Base-by-base conservation (phyloP, 1,140 invertebrate species). In the Belonocnema kinseyi region DNA sequence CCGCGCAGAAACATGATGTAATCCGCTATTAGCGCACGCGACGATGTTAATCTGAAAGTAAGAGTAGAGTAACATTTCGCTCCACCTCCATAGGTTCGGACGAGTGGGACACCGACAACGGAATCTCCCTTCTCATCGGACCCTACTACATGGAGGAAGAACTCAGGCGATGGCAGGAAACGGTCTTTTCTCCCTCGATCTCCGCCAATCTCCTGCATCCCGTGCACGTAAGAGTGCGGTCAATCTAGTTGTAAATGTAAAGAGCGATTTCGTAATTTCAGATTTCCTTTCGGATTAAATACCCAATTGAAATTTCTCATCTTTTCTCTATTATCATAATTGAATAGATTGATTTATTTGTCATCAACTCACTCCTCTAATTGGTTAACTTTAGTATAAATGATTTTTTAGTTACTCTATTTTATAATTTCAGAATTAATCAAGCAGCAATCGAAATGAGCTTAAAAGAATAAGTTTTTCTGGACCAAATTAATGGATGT, bases 1-100 rank as follows among this genome's bases (percentile, higher is more conserved):
- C 77, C 50, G 74, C 77, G 78, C 79, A 75, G 81, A 80, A 80
- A 80, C 26, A 79, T 85, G 81, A 74, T 76, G 51, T 77, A 83
- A 85, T 80, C 61, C 75, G 81, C 75, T 80, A 85, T 83, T 81
- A 83, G 78, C 73, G 81, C 81, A 85, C 78, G 83, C 81, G 83
- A 82, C 81, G 79, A 46, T 46, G 33, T 66, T 66, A 66, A 26
- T 16, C 80, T 80, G 77, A 80, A 77, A 79, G 77, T 83, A 80
- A 83, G 81, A 85, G 83, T 83, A 81, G 81, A 81, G 81, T 81
- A 83, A 52, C 74, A 75, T 75, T 82, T 80, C 77, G 79, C 79
- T 77, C 52, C 13, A 53, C 73, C 14, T 50, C 54, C 58, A 51
- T 14, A 66, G 40, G 61, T 40, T 40, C 16, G 26, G 33, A 5